Base-by-base conservation (phyloP, 2,113 vertebrate species). In the Neomonachus schauinslandi region DNA sequence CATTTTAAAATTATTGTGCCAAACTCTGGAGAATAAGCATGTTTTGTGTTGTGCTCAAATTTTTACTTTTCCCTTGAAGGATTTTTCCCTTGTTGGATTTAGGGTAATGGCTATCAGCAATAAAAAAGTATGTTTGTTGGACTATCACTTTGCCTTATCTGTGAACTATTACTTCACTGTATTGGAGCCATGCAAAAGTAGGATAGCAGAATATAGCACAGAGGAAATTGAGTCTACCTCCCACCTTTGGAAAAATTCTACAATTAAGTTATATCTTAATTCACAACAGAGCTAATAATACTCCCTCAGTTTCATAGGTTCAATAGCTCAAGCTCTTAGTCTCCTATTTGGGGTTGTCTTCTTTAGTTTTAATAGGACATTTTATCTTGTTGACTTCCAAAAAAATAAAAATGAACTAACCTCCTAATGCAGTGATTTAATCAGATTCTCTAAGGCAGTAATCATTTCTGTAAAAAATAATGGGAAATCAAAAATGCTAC, bases 311-410 rank as follows among this genome's bases (percentile, higher is more conserved):
- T 79, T 84, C 24, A 31, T 28, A 67, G 18, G 16, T 80, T 51
- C 22, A 61, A 59, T 3, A 90, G 21, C 14, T 71, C 42, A 88
- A 36, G 4, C 5, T 89, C 24, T n/a, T 10, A 49, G 84, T 19
- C 13, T 88, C 22, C 90, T 89, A 1, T 71, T 51, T 84, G 55
- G 26, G 19, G 8, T 0, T n/a, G 16, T 61, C n/a, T 91, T 84
- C 22, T 65, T 46, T 83, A 86, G 49, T 33, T 53, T 84, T 80
- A 53, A n/a, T 65, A 91, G 16, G 63, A 24, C 3, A 96, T 65
- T 77, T 88, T 77, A 55, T n/a, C 2, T n/a, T 84, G 18, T 46
- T 89, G 24, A 84, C 79, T 96, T 94, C 46, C 59, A 95, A 93
- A 96, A 55, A 77, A n/a, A 82, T 39, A 55, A 92, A 74, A 91